A percentile compares a stretch with the other conserved stretches of the same genome.
These are phyloP conservation scores for Ailuropoda melanoleuca DNA, from an alignment of 2,113 vertebrate genomes.

Conservation along the genomic window DNA sequence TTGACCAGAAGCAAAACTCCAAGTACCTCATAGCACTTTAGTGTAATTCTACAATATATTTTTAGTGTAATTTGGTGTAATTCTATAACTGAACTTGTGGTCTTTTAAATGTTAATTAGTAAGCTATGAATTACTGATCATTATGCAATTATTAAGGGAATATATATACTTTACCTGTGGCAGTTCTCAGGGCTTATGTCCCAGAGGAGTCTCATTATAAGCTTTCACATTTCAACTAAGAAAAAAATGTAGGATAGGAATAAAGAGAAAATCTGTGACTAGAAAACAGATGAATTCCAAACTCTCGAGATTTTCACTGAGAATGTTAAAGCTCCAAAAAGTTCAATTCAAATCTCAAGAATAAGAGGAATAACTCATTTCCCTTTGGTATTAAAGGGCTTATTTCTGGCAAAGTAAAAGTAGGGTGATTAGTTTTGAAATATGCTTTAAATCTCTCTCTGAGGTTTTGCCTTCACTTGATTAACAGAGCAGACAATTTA, in stretches of 20 bases:
- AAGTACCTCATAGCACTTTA: not conserved
- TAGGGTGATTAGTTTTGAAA: not conserved
- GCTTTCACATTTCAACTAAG: not conserved
- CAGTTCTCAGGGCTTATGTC: not conserved
- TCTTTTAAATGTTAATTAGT: not conserved
- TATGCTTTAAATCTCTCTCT: not conserved
- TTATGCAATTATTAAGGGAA: not conserved
- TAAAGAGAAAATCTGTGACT: not conserved
- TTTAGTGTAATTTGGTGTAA: not conserved
- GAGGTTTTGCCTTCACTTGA: not conserved
- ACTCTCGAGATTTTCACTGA: not conserved
- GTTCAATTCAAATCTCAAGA: slow-evolving; percentile 26
- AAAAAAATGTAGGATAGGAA: not conserved
- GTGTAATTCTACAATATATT: not conserved
- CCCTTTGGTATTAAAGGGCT: not conserved
- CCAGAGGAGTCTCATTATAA: not conserved
- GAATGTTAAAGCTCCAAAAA: not conserved
- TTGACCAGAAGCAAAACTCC: not conserved
- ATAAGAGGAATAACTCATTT: not conserved
- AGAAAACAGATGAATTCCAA: not conserved
- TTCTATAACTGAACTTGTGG: not conserved
- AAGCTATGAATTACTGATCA: not conserved
- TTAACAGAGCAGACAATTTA: not conserved
- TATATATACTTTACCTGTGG: not conserved
- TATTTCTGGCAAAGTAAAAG: slow-evolving; percentile 28